Percentiles rank a stretch among this genome's conserved stretches.
Conservation (phyloP, 2,888 invertebrate species). For the Phragmatobia fuliginosa region DNA sequence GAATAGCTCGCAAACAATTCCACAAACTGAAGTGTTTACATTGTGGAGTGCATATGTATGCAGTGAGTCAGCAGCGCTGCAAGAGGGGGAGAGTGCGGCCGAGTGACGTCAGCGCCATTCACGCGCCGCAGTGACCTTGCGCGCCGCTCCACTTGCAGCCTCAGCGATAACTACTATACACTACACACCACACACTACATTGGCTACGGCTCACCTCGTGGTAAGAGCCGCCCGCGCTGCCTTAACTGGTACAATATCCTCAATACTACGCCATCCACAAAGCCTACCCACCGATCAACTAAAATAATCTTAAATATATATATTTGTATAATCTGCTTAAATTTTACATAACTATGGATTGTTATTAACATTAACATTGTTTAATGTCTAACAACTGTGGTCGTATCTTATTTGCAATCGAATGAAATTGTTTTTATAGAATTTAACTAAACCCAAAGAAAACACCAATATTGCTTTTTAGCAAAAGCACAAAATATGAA, state of each 20-base stretch:
- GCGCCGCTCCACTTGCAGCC: constrained; percentile 7
- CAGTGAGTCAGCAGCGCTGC: constrained; percentile 14
- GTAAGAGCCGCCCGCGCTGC: neutral
- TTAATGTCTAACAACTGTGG: too few species aligned
- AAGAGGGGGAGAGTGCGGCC: neutral
- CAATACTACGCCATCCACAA: neutral
- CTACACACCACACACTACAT: neutral
- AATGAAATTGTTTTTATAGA: too few species aligned
- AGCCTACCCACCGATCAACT: neutral
- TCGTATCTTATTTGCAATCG: too few species aligned
- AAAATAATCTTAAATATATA: too few species aligned
- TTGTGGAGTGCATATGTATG: constrained; percentile 3
- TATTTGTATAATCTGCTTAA: too few species aligned
- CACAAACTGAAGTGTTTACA: constrained; percentile 11
- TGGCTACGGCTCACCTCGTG: neutral
- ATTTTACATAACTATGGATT: too few species aligned
- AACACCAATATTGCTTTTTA: too few species aligned
- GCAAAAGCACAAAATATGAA: too few species aligned
- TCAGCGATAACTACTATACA: too few species aligned
- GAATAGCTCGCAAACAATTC: neutral
- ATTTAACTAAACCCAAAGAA: too few species aligned
- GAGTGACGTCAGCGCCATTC: constrained; percentile 18
- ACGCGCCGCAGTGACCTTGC: constrained; percentile 15
- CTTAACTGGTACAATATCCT: neutral
- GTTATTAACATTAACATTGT: too few species aligned